Conservation (phyloP, 2,888 invertebrate species). For the Eristalis tenax region DNA sequence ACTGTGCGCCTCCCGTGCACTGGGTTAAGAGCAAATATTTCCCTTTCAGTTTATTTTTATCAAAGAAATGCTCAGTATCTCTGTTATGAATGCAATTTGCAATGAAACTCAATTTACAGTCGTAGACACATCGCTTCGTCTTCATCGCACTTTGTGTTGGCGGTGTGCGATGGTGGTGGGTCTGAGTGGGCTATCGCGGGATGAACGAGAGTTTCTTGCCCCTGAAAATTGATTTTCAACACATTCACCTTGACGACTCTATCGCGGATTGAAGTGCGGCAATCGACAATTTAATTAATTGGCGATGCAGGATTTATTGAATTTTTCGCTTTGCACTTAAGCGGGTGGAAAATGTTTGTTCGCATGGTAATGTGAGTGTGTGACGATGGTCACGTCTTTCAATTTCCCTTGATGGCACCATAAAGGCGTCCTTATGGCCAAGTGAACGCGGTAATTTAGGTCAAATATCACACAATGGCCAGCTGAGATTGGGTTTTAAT, state of each 20-base stretch:
- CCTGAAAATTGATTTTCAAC: slow-evolving; percentile 34
- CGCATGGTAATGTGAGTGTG: slow-evolving; percentile 10
- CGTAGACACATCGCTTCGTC: slow-evolving; percentile 39
- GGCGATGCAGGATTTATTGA: background rate
- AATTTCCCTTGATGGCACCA: slow-evolving; percentile 46
- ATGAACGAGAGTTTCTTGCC: slow-evolving; percentile 39
- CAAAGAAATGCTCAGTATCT: slow-evolving; percentile 42
- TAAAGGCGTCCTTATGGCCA: slow-evolving; percentile 20
- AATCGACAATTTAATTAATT: slow-evolving; percentile 43
- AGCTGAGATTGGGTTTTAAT: slow-evolving; percentile 18
- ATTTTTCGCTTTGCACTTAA: slow-evolving; percentile 40
- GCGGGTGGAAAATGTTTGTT: slow-evolving; percentile 20
- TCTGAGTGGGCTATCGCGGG: background rate
- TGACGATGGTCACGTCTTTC: slow-evolving; percentile 55
- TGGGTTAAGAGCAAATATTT: slow-evolving; percentile 27
- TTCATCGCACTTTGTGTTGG: slow-evolving; percentile 4
- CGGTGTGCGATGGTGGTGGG: background rate
- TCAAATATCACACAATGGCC: background rate
- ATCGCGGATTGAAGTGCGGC: slow-evolving; percentile 3
- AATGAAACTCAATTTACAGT: slow-evolving; percentile 66
- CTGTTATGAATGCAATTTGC: slow-evolving; percentile 64
- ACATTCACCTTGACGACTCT: slow-evolving; percentile 6
- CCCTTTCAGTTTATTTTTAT: slow-evolving; percentile 36
- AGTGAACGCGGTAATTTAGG: slow-evolving; percentile 2
- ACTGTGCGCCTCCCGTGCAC: background rate